Percentiles rank a stretch among this genome's conserved stretches.
These are phyloP conservation scores for Babylonia areolata DNA, from an alignment of 1,140 invertebrate genomes.

Conservation along the genomic window DNA sequence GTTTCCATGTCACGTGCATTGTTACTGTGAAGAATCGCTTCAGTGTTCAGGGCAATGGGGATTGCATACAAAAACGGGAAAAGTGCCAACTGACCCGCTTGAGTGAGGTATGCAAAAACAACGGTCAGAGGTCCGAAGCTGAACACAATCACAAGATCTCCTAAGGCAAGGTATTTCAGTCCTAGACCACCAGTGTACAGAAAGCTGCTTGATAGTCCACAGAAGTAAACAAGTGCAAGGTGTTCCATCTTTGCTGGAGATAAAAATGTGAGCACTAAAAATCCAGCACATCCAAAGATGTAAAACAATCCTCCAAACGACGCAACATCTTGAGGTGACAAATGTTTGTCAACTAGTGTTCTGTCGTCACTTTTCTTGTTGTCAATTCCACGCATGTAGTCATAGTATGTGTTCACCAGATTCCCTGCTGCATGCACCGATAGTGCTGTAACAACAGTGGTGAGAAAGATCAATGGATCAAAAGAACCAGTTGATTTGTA, in stretches of 20 bases:
- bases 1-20: constrained; percentile 93
- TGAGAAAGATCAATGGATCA: constrained; percentile 85
- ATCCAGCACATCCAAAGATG: constrained; percentile 90
- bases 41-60: constrained; percentile 94
- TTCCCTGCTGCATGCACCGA: constrained; percentile 96
- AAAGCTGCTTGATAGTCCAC: constrained; percentile 89
- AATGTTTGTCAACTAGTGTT: constrained; percentile 92
- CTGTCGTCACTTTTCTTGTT: constrained; percentile 89
- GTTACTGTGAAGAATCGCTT: constrained; percentile 95
- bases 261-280: constrained; percentile 85
- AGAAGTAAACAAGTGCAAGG: constrained; percentile 94
- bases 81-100: constrained; percentile 85
- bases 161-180: constrained; percentile 93
- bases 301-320: constrained; percentile 92
- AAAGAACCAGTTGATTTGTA: constrained; percentile 86
- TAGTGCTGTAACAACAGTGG: constrained; percentile 89
- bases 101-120: constrained; percentile 94
- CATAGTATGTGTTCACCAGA: constrained; percentile 97
- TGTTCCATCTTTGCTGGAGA: constrained; percentile 96
- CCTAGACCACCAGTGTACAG: constrained; percentile 90
- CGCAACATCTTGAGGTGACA: constrained; percentile 90
- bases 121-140: constrained; percentile 96
- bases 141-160: constrained; percentile 91
- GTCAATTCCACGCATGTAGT: constrained; percentile 95
- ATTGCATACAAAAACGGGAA: constrained; percentile 91